Conservation (phyloP, 2,888 invertebrate species). For the Mesorhabditis belari region DNA sequence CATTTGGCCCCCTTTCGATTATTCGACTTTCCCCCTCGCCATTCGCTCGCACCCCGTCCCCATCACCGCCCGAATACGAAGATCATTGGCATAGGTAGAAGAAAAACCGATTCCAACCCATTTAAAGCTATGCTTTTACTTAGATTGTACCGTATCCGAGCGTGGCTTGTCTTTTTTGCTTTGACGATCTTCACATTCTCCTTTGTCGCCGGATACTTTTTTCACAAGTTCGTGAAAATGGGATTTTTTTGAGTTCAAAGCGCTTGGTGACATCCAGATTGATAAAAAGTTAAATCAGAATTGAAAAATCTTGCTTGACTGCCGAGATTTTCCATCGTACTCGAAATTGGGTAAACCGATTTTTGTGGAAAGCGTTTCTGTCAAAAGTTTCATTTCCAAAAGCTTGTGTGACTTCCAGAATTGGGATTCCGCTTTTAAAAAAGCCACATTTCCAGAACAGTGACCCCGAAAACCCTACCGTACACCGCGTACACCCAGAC, state of each 20-base stretch:
- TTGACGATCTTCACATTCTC: background rate
- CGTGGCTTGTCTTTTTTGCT: background rate
- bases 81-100: background rate
- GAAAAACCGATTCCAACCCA: background rate
- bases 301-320: too few species aligned
- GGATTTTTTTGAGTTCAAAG: background rate
- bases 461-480: background rate
- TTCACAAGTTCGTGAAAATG: background rate
- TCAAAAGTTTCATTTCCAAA: too few species aligned
- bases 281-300: too few species aligned
- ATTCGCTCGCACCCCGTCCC: constrained; percentile 32
- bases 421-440: too few species aligned
- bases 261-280: background rate
- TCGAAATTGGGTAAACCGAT: background rate
- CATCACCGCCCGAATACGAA: constrained; percentile 33
- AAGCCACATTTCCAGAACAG: too few species aligned
- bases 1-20: constrained; percentile 38
- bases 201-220: background rate
- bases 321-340: background rate
- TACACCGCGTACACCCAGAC: constrained; percentile 30
- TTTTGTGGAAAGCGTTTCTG: background rate
- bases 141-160: background rate
- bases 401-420: background rate
- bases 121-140: background rate
- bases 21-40: constrained; percentile 40